Evolutionary conservation across 1,140 invertebrate genomes (phyloP), one percentile per base, ranked within the genome.

Genomic region (Heliconius melpomene): DNA sequence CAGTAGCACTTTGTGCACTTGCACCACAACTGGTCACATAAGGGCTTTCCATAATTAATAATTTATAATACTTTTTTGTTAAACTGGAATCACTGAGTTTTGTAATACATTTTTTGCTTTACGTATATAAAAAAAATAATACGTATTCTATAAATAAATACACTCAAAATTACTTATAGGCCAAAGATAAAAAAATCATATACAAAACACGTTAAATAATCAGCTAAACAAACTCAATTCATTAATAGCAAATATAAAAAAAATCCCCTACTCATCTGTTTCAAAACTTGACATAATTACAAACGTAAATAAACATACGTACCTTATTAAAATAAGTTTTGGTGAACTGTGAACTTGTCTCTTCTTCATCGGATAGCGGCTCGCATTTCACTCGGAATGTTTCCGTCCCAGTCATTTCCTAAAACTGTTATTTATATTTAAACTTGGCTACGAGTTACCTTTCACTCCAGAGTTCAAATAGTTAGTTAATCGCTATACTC

Each of bases 321-420:
- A 91, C 90, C 86, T 91, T 85, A 38, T 71, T 76, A 57, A 88
- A 77, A 80, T 84, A 87, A 50, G 60, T 81, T 78, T 85, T 83
- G 26, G 85, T 78, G 78, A 86, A 88, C 23, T 88, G 88, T 60
- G 88, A 85, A 79, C 82, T 78, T 74, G 9, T 84, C 77, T 92
- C 90, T 75, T 94, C 90, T 74, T 91, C 90, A 18, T 91, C 91
- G 3, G 91, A 90, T 3, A 78, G 81, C 77, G 91, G 91, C 77
- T 94, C 93, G 83, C 88, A 87, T 85, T 93, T 94, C 71, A 93
- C 88, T 75, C 74, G 79, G 60, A 81, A 79, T 73, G 77, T 70
- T 29, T 87, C 88, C 84, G 88, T 74, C 71, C 91, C 89, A 38
- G 90, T 86, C 93, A 94, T 94, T 81, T 89, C 89, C 91, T 93